phyloP scores from a whole-genome alignment of 2,888 invertebrate species.

The Hydrotaea diabolus region DNA sequence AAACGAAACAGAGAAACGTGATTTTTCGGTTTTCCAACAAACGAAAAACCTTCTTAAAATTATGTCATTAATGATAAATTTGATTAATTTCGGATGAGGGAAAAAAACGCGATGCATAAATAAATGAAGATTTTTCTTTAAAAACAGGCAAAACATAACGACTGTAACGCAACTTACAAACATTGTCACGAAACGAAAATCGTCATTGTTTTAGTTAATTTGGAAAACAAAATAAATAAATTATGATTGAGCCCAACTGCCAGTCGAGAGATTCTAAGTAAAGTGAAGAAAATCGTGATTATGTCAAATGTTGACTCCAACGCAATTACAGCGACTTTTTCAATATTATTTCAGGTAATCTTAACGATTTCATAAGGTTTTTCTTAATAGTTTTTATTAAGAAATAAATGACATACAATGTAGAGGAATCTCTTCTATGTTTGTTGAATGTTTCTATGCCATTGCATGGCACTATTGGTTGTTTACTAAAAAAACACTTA shows the following conservation, averaged over 20 bases:
- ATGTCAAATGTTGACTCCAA: neutral
- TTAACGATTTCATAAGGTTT: no score
- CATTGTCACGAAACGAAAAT: conserved; percentile 11
- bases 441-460: conserved; percentile 2
- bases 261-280: neutral
- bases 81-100: conserved; percentile 41
- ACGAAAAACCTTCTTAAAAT: neutral
- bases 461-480: neutral
- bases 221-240: neutral
- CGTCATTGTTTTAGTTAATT: neutral
- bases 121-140: neutral
- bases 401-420: neutral
- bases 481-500: neutral
- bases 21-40: neutral
- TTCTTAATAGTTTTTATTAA: neutral
- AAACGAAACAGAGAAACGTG: conserved; percentile 23
- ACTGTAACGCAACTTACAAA: neutral
- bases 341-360: neutral
- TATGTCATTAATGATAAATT: conserved; percentile 35
- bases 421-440: no score
- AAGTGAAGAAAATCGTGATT: neutral
- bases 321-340: neutral
- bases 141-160: neutral
- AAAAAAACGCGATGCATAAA: neutral
- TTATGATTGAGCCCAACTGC: neutral